Conservation (phyloP, 2,797 vertebrate species). For the Pyrocephalus nanus region DNA sequence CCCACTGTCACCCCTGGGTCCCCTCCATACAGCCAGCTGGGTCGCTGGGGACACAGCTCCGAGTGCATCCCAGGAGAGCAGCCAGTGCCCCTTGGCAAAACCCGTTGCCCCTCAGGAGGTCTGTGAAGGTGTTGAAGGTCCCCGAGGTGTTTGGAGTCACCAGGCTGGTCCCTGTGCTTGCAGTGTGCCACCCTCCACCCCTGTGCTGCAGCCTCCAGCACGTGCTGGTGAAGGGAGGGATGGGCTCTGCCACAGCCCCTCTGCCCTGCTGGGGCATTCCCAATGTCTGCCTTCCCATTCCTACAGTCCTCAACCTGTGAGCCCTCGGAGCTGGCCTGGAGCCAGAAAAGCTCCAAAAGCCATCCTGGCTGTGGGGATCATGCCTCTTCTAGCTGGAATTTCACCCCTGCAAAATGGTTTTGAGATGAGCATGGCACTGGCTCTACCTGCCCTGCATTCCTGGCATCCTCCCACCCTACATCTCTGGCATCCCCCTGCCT, state of each 20-base stretch:
- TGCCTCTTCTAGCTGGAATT: neutral
- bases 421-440: rapidly evolving
- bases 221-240: rapidly evolving
- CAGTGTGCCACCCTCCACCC: neutral
- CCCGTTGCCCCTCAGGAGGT: rapidly evolving
- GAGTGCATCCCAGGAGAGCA: neutral
- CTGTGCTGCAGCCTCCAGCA: neutral
- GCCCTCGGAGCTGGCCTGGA: neutral
- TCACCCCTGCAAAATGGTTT: neutral
- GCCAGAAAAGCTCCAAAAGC: neutral
- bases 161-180: neutral
- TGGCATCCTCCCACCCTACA: too few species aligned
- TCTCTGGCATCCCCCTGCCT: neutral
- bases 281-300: neutral
- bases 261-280: neutral
- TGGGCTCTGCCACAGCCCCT: neutral
- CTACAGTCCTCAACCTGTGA: neutral
- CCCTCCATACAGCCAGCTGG: neutral
- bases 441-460: neutral
- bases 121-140: rapidly evolving
- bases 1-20: neutral
- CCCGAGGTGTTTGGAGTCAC: neutral
- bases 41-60: rapidly evolving
- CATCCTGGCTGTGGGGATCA: rapidly evolving
- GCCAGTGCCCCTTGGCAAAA: rapidly evolving